Evolutionary conservation across 2,113 vertebrate species (phyloP).

Genomic region (Zeus faber): DNA sequence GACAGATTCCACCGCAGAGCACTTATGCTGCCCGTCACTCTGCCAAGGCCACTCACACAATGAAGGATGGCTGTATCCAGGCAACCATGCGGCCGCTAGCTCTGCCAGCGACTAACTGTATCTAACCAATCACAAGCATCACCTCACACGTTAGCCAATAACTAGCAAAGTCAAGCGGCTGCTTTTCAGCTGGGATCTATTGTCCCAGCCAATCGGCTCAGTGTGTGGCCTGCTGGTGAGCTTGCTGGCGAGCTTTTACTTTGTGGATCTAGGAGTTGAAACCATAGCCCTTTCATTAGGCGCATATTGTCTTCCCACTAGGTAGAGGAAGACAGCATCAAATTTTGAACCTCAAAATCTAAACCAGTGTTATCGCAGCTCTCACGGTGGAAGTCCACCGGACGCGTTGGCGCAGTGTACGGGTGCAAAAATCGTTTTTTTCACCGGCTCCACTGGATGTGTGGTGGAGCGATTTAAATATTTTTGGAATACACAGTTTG

Average conservation of each 20-base stretch:
- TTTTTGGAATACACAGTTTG: no score
- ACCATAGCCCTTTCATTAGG: neutral
- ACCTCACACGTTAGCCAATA: slow-evolving; percentile 66
- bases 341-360: no score
- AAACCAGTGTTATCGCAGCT: no score
- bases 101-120: slow-evolving; percentile 20
- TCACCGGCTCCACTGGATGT: no score
- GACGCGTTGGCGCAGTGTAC: no score
- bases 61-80: slow-evolving; percentile 73
- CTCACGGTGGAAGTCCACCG: no score
- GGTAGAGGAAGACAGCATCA: neutral
- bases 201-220: slow-evolving; percentile 29
- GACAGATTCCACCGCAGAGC: slow-evolving; percentile 63
- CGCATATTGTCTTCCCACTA: neutral
- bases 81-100: slow-evolving; percentile 62
- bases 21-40: slow-evolving; percentile 72
- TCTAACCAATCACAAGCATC: slow-evolving; percentile 56
- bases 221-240: neutral
- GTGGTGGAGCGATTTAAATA: no score
- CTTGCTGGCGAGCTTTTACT: slow-evolving; percentile 6
- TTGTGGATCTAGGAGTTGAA: slow-evolving; percentile 4
- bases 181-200: slow-evolving; percentile 37
- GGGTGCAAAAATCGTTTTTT: no score
- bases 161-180: slow-evolving; percentile 42
- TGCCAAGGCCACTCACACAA: slow-evolving; percentile 74